Evolutionary conservation across 2,113 vertebrate genomes (phyloP).

Genomic region (Lipotes vexillifer): DNA sequence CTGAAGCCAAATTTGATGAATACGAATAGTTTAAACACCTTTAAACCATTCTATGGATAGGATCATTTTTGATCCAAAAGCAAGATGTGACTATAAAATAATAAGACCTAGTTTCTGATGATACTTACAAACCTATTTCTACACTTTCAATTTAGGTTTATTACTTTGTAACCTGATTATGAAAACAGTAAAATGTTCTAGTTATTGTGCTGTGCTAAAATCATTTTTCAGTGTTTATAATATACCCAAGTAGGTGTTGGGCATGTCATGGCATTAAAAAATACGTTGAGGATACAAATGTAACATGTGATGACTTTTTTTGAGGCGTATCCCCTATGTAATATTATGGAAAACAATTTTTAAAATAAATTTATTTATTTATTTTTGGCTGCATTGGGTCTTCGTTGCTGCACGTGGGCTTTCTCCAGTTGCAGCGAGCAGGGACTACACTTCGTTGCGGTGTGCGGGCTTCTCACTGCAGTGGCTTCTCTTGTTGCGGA

Average conservation of each 20-base stretch:
- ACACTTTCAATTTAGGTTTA: not conserved
- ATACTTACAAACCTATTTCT: not conserved
- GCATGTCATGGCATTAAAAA: not conserved
- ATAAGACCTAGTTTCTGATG: not conserved
- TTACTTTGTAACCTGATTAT: not conserved
- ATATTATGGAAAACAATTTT: conserved; percentile 10
- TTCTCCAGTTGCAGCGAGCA: too few relatives aligned
- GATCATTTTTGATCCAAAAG: not conserved
- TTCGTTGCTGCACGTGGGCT: too few relatives aligned
- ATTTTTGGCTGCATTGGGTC: too few relatives aligned
- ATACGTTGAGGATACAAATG: not conserved
- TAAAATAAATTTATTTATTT: too few relatives aligned
- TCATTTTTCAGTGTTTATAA: not conserved
- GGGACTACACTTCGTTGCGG: too few relatives aligned
- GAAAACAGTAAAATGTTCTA: not conserved
- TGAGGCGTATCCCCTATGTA: not conserved
- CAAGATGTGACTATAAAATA: not conserved
- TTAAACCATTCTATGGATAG: not conserved
- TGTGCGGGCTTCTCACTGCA: too few relatives aligned
- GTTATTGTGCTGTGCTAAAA: conserved; percentile 16
- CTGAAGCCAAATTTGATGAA: conserved; percentile 7
- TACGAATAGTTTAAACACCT: conserved; percentile 18
- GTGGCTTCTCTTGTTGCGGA: too few relatives aligned
- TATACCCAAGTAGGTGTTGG: not conserved
- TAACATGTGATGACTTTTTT: not conserved